A percentile compares a stretch with the other conserved stretches of the same genome.
These are phyloP conservation scores for Xenus cinereus DNA, from an alignment of 2,113 vertebrate genomes.

Conservation along the genomic window DNA sequence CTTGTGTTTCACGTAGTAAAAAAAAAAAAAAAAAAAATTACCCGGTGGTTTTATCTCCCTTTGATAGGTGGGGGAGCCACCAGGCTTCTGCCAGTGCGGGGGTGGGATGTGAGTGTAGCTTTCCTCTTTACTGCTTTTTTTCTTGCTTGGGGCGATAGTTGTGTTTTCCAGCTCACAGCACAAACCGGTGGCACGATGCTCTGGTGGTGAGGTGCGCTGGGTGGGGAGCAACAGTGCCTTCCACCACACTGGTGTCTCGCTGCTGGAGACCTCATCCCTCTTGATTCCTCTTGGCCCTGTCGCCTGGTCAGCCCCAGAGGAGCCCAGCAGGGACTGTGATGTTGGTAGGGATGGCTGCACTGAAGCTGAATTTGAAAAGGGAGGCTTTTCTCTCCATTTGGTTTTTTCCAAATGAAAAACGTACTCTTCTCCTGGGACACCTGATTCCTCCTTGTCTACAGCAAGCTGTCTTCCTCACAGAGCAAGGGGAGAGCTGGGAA, in stretches of 20 bases:
- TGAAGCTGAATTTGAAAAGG: neutral
- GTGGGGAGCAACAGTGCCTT: neutral
- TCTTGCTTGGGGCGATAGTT: rapidly evolving
- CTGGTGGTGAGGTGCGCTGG: neutral
- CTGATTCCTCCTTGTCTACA: neutral
- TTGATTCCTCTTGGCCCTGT: neutral
- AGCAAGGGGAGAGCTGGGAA: neutral
- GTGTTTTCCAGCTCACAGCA: neutral
- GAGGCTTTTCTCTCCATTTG: rapidly evolving
- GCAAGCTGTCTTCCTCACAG: neutral
- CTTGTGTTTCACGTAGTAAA: rapidly evolving
- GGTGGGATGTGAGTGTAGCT: neutral
- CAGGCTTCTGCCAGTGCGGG: rapidly evolving
- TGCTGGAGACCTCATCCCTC: neutral
- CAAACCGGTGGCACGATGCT: rapidly evolving
- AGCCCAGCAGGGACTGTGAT: neutral
- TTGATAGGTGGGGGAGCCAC: rapidly evolving
- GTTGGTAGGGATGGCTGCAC: neutral
- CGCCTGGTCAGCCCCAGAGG: neutral
- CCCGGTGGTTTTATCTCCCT: neutral
- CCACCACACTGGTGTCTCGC: rapidly evolving
- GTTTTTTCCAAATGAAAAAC: neutral
- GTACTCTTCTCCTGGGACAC: neutral
- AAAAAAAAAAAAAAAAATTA: too few species aligned
- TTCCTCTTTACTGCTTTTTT: neutral